A percentile compares a stretch with the other conserved stretches of the same genome.
Evolutionary conservation across 1,140 invertebrate species (phyloP).

Genomic region (Anastatus disparis): DNA sequence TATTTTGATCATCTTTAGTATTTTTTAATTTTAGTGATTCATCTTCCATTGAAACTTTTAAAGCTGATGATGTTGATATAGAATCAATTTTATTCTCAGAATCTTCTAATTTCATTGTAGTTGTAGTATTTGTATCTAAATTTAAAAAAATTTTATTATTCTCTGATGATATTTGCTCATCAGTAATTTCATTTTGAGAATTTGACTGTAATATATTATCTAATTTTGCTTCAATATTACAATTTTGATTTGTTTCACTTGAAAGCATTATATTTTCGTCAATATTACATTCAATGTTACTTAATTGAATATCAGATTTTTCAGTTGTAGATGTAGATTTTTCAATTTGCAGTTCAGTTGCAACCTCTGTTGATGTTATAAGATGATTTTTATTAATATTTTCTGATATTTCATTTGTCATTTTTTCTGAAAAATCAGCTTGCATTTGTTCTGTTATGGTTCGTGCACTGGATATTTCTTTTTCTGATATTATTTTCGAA

Average conservation of each 20-base stretch:
- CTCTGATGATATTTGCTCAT: conserved; percentile 46
- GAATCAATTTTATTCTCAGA: conserved; percentile 23
- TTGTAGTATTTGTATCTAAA: conserved; percentile 63
- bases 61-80: conserved; percentile 3
- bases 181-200: conserved; percentile 43
- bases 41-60: conserved; percentile 6
- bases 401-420: background rate
- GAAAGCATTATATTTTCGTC: conserved; percentile 44
- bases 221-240: conserved; percentile 54
- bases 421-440: conserved; percentile 17
- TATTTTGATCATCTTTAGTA: conserved; percentile 55
- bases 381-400: conserved; percentile 30
- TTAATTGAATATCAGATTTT: conserved; percentile 21
- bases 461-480: background rate
- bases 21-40: conserved; percentile 46
- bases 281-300: conserved; percentile 15
- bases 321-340: background rate
- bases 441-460: background rate
- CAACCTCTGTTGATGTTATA: conserved; percentile 42
- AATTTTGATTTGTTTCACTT: conserved; percentile 47
- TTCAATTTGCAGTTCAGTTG: conserved; percentile 17
- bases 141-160: conserved; percentile 64
- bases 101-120: conserved; percentile 58
- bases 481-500: conserved; percentile 10
- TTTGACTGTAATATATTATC: conserved; percentile 55